Percentiles rank a stretch among this genome's conserved stretches.
Evolutionary conservation across 2,888 invertebrate genomes (phyloP).

Genomic region (Sceliomorpha sp.): DNA sequence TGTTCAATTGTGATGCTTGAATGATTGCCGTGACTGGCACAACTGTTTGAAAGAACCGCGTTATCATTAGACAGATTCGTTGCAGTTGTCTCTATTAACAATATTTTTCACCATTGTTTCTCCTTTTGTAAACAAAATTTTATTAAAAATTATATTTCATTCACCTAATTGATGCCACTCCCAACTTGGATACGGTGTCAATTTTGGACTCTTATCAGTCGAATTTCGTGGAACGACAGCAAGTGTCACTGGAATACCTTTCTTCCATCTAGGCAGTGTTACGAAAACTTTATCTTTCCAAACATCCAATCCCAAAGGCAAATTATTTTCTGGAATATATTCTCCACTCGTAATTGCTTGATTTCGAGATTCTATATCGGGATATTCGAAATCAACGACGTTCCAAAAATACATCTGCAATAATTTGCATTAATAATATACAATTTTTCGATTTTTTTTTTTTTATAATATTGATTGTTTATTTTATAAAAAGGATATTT

Average conservation of each 20-base stretch:
- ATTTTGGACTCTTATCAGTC: slow-evolving; percentile 82
- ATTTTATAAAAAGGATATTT: slow-evolving; percentile 26
- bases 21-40: too few relatives aligned
- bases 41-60: too few relatives aligned
- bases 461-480: background rate
- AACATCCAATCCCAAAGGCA: slow-evolving; percentile 88
- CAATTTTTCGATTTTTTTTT: background rate
- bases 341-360: slow-evolving; percentile 83
- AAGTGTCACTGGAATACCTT: slow-evolving; percentile 88
- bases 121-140: slow-evolving; percentile 2
- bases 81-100: too few relatives aligned
- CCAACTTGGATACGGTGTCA: slow-evolving; percentile 90
- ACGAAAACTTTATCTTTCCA: slow-evolving; percentile 86
- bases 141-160: slow-evolving; percentile 48
- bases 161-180: slow-evolving; percentile 84
- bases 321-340: slow-evolving; percentile 87
- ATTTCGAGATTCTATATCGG: slow-evolving; percentile 82
- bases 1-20: too few relatives aligned
- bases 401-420: slow-evolving; percentile 86
- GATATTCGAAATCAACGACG: slow-evolving; percentile 87
- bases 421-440: background rate
- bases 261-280: slow-evolving; percentile 88
- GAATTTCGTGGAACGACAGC: slow-evolving; percentile 85
- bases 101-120: slow-evolving; percentile 5
- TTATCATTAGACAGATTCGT: too few relatives aligned